Evolutionary conservation across 2,113 vertebrate genomes (phyloP).

Genomic region (Ciconia boyciana): DNA sequence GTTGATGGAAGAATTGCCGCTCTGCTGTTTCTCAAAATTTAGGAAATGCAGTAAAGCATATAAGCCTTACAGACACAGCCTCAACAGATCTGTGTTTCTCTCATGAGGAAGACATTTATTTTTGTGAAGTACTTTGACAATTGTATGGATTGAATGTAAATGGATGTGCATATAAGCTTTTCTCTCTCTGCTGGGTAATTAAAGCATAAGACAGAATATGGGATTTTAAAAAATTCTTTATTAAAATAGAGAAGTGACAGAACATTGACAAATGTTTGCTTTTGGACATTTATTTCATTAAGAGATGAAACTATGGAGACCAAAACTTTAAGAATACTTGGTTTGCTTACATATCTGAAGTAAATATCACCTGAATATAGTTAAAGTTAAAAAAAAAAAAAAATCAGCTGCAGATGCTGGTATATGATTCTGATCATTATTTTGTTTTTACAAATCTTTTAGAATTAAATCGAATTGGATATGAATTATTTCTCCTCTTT

Average conservation of each 20-base stretch:
- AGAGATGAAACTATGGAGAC: neutral
- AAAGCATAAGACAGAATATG: neutral
- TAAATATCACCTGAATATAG: neutral
- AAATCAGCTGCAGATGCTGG: neutral
- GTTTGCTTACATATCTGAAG: neutral
- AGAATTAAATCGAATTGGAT: neutral
- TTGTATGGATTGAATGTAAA: conserved; percentile 17
- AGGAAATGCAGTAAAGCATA: neutral
- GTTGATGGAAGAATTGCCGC: neutral
- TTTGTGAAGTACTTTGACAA: neutral
- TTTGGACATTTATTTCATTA: neutral
- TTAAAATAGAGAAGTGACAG: conserved; percentile 7
- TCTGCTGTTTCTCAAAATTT: neutral
- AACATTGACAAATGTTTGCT: neutral
- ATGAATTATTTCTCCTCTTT: neutral
- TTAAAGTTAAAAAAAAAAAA: neutral
- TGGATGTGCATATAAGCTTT: neutral
- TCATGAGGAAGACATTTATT: conserved; percentile 23
- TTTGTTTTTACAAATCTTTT: neutral
- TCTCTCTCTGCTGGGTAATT: conserved; percentile 7
- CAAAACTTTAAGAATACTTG: neutral
- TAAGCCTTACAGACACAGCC: neutral
- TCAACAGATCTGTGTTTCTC: neutral
- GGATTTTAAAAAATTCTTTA: neutral
- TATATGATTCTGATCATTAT: neutral